Evolutionary conservation across 2,113 vertebrate species (phyloP), one percentile per base, ranked within the genome.

Genomic region (Oostethus manadensis): DNA sequence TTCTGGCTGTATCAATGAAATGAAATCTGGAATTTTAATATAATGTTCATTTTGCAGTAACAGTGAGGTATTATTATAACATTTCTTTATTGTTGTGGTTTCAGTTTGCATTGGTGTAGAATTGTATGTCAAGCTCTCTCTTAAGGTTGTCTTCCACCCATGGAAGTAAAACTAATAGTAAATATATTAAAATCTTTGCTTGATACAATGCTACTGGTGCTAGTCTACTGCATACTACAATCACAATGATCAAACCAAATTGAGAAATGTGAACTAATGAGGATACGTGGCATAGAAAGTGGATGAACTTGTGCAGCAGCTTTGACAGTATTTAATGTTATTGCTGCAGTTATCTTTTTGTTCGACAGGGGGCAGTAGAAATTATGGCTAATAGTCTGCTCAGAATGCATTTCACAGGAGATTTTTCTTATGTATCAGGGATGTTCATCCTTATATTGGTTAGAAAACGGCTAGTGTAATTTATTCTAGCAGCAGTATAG

Each of bases 321-420:
- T 14, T 48, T 33, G 29, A 33, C 29, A 33, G 29, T 33, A 33
- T 33, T 33, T 33, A 33, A 33, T 33, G 5, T 33, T 13, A 42
- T n/a, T 33, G 20, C 14, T 44, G 55, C 54, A 56, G 23, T 22
- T 57, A 66, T 43, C 8, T 13, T 68, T 60, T 71, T 29, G 46
- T 47, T 65, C 65, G 58, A 56, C 60, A 88, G 86, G 64, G 78
- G 86, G 81, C 84, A 84, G 73, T 62, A 84, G 55, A 77, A 67
- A 48, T 62, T 68, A 64, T 62, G 29, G 13, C 3, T 15, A 4
- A 10, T 50, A 18, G n/a, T 46, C 13, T 21, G 20, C 6, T 18
- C n/a, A 63, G 56, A 45, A 54, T 5, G 14, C 40, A n/a, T 33
- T n/a, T 51, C 59, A 60, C 33, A 65, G 35, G 58, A 62, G 11